These are phyloP conservation scores for Mechanitis messenoides DNA, from an alignment of 2,888 invertebrate species.

Conservation along the genomic window DNA sequence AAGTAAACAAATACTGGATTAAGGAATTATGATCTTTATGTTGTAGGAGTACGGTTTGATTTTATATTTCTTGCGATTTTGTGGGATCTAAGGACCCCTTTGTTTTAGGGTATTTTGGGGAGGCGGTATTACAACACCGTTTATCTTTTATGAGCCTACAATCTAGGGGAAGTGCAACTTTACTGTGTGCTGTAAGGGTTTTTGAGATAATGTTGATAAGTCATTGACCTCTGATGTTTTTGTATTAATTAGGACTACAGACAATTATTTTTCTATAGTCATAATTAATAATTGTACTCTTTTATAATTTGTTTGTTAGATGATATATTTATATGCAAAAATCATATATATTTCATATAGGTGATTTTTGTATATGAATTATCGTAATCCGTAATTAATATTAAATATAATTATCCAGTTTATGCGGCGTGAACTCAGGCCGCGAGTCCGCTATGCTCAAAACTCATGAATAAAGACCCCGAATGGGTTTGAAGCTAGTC, in stretches of 20 bases:
- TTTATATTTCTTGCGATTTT: neutral
- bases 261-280: neutral
- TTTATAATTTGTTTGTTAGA: too few relatives aligned
- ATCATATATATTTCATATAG: too few relatives aligned
- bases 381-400: too few relatives aligned
- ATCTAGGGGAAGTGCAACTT: slow-evolving; percentile 24
- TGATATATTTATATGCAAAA: too few relatives aligned
- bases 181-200: slow-evolving; percentile 19
- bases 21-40: neutral
- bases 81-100: slow-evolving; percentile 23
- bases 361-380: too few relatives aligned
- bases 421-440: too few relatives aligned
- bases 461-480: too few relatives aligned
- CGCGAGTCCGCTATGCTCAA: too few relatives aligned
- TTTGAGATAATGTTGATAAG: slow-evolving; percentile 19
- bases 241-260: neutral
- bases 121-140: slow-evolving; percentile 34
- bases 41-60: neutral
- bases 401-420: too few relatives aligned
- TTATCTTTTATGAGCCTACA: slow-evolving; percentile 30
- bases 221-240: slow-evolving; percentile 15
- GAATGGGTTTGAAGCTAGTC: too few relatives aligned
- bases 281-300: too few relatives aligned
- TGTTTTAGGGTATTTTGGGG: slow-evolving; percentile 37
- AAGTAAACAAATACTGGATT: neutral